A percentile compares a stretch with the other conserved stretches of the same genome.
phyloP scores from a whole-genome alignment of 2,113 vertebrate species.

The Lepisosteus oculatus region DNA sequence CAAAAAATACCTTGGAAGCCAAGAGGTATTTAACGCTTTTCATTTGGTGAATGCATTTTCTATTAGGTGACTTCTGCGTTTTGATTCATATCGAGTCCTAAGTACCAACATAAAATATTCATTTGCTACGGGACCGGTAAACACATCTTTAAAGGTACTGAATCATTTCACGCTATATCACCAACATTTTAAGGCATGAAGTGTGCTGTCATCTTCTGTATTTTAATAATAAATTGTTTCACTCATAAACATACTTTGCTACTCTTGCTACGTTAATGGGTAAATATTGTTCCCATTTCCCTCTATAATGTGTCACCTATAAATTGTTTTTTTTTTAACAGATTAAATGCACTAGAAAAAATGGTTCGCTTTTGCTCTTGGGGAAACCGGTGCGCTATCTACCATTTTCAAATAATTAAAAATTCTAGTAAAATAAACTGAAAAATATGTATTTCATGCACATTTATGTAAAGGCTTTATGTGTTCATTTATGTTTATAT shows the following conservation, averaged over 20 bases:
- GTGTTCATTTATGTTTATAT: no score
- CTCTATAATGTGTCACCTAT: no score
- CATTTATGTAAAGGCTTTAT: no score
- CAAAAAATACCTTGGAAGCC: background rate
- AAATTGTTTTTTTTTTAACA: no score
- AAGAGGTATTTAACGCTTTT: background rate
- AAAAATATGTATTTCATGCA: no score
- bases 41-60: slow-evolving; percentile 15
- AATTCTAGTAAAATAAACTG: no score
- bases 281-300: slow-evolving; percentile 52
- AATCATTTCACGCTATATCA: slow-evolving; percentile 67
- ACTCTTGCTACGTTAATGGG: slow-evolving; percentile 60
- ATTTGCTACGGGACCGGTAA: slow-evolving; percentile 77
- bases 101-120: slow-evolving; percentile 78
- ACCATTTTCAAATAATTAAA: no score
- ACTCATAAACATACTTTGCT: slow-evolving; percentile 57
- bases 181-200: slow-evolving; percentile 65
- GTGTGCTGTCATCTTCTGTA: slow-evolving; percentile 44
- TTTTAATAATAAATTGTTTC: slow-evolving; percentile 68
- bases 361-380: no score
- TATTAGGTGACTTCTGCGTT: slow-evolving; percentile 13
- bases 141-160: slow-evolving; percentile 72
- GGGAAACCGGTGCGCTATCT: no score
- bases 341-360: no score
- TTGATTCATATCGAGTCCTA: slow-evolving; percentile 36